Evolutionary conservation across 2,113 vertebrate genomes (phyloP).

Genomic region (Puntigrus tetrazona): DNA sequence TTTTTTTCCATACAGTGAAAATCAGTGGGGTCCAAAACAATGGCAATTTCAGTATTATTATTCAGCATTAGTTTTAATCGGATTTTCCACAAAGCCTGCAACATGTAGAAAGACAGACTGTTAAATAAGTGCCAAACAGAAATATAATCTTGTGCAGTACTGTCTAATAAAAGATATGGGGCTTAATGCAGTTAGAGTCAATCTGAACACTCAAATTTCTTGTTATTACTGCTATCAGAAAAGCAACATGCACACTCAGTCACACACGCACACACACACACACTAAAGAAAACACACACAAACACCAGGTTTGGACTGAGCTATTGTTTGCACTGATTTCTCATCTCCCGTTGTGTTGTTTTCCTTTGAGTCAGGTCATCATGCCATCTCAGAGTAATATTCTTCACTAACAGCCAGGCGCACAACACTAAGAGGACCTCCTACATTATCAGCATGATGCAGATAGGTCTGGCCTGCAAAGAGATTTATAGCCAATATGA

Average conservation of each 20-base stretch:
- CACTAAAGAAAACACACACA: neutral
- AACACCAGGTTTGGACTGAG: constrained; percentile 25
- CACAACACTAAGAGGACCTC: neutral
- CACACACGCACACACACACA: neutral
- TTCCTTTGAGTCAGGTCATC: constrained; percentile 35
- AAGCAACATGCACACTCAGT: neutral
- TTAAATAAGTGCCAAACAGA: neutral
- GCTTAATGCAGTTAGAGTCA: neutral
- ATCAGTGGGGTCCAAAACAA: neutral
- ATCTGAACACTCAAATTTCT: neutral
- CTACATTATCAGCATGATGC: constrained; percentile 25
- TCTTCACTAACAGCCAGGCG: neutral
- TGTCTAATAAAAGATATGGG: neutral
- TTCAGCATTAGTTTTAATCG: neutral
- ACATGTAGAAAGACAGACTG: neutral
- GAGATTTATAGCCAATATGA: neutral
- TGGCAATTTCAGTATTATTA: no score
- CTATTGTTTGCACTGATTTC: constrained; percentile 22
- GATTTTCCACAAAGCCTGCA: neutral
- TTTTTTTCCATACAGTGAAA: neutral
- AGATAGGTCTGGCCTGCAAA: neutral
- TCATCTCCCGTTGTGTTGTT: constrained; percentile 32
- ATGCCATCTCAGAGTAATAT: constrained; percentile 14
- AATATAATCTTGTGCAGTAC: neutral
- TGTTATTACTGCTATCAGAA: neutral